phyloP scores from a whole-genome alignment of 2,797 vertebrate species.

The Coccyzus lansbergi region DNA sequence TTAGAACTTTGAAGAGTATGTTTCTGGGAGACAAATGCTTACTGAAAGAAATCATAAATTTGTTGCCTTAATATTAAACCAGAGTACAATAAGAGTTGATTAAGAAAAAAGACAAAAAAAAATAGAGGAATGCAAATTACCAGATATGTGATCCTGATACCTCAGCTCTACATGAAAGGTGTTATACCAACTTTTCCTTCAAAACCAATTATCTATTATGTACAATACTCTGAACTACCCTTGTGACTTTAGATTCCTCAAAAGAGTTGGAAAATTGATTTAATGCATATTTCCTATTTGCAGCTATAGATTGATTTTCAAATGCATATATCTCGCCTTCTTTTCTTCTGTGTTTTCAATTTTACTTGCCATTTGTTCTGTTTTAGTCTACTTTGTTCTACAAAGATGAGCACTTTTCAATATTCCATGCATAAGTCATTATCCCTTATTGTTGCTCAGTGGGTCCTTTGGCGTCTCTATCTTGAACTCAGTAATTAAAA shows the following conservation, averaged over 20 bases:
- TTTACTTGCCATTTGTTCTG: constrained; percentile 26
- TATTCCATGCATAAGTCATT: constrained; percentile 52
- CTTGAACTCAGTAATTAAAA: constrained; percentile 58
- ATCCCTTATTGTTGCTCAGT: constrained; percentile 44
- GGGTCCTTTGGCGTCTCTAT: constrained; percentile 31
- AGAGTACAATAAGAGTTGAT: neutral
- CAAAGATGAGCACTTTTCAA: constrained; percentile 40
- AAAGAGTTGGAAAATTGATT: constrained; percentile 30
- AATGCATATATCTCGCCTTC: neutral
- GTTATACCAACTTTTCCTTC: neutral
- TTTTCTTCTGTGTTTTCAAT: constrained; percentile 35
- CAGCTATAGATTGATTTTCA: constrained; percentile 26
- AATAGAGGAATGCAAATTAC: neutral
- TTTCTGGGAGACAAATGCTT: neutral
- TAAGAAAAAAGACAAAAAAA: neutral
- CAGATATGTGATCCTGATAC: neutral
- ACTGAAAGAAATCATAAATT: neutral
- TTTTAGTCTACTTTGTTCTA: constrained; percentile 49
- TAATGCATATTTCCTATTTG: constrained; percentile 34
- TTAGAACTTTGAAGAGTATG: neutral
- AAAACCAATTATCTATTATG: constrained; percentile 56
- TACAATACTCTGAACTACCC: neutral
- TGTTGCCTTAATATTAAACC: neutral
- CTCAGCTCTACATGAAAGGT: neutral
- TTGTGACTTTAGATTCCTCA: neutral